These are phyloP conservation scores for Philaenus spumarius DNA, from an alignment of 1,140 invertebrate species.

Conservation along the genomic window DNA sequence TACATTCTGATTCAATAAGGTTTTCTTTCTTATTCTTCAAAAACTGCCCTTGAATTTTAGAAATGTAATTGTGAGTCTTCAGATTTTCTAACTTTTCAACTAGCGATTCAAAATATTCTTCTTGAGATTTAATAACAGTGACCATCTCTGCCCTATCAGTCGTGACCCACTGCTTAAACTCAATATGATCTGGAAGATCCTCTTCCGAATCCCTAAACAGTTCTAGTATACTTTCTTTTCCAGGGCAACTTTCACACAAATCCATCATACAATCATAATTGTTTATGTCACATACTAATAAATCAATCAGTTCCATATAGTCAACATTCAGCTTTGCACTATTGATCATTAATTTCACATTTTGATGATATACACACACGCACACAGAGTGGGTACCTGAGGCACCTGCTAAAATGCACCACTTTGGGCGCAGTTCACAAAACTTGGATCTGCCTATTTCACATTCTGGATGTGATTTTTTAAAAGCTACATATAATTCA, in stretches of 20 bases:
- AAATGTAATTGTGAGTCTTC: too few relatives aligned
- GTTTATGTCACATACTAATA: constrained; percentile 11
- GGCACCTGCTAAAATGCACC: constrained; percentile 18
- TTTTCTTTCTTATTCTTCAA: too few relatives aligned
- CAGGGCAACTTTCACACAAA: constrained; percentile 8
- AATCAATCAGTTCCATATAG: too few relatives aligned
- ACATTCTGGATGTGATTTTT: constrained; percentile 13
- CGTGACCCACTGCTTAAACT: constrained; percentile 18
- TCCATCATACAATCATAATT: constrained; percentile 14
- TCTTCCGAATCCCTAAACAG: constrained; percentile 11
- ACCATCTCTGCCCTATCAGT: constrained; percentile 13
- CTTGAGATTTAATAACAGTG: constrained; percentile 17
- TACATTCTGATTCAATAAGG: too few relatives aligned
- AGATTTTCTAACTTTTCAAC: constrained; percentile 3
- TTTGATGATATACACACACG: constrained; percentile 21
- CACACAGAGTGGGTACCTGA: background rate
- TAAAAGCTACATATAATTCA: constrained; percentile 11
- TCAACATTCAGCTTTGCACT: too few relatives aligned
- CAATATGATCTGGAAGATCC: constrained; percentile 8
- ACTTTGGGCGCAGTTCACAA: constrained; percentile 13
- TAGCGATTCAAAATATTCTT: constrained; percentile 18
- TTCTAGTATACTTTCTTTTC: background rate
- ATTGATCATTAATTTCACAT: constrained; percentile 17
- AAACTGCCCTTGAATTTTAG: too few relatives aligned
- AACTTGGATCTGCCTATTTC: constrained; percentile 16